Evolutionary conservation across 2,888 invertebrate species (phyloP), one percentile per base, ranked within the genome.

Genomic region (Lingula anatina): DNA sequence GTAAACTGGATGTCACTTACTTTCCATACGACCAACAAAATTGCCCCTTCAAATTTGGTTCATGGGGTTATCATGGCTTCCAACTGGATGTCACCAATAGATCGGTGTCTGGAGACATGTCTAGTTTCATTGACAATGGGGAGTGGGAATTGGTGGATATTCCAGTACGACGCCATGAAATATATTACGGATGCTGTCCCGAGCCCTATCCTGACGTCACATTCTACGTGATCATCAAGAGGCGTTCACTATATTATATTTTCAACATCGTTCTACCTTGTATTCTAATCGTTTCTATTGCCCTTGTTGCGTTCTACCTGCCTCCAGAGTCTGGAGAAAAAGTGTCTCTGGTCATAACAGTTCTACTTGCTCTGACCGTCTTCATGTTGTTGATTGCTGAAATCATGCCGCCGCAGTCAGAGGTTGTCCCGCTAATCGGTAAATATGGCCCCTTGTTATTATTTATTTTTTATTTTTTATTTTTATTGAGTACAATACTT

Each of bases 1-100:
- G 81, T 61, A 78, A 77, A 45, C 78, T 82, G 1, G 67, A 72
- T 52, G 76, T 76, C 47, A 79, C 79, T 12, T 81, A 79, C 43
- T 15, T 27, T n/a, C 43, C 35, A 42, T n/a, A 23, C 9, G 20
- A 27, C 15, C 4, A 1, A 5, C 43, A 43, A 31, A 12, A 35
- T 28, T 53, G 61, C 47, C 44, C 38, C 4, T 46, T 64, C 26
- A 59, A 58, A 46, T 65, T 67, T 44, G 67, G 67, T 9, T 65
- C 68, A 15, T 66, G 66, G 68, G 60, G 65, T 1, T 60, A 66
- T 44, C 54, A 62, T 42, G 68, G 64, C 5, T 46, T 47, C 5
- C 60, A 63, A 18, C 36, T 65, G 2, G 59, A 60, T 46, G 43
- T 63, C 2, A 51, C 54, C 1, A 51, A 52, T 31, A 49, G 26